Base-by-base conservation (phyloP, 2,113 vertebrate genomes). In the Poeciliopsis turrubarensis region DNA sequence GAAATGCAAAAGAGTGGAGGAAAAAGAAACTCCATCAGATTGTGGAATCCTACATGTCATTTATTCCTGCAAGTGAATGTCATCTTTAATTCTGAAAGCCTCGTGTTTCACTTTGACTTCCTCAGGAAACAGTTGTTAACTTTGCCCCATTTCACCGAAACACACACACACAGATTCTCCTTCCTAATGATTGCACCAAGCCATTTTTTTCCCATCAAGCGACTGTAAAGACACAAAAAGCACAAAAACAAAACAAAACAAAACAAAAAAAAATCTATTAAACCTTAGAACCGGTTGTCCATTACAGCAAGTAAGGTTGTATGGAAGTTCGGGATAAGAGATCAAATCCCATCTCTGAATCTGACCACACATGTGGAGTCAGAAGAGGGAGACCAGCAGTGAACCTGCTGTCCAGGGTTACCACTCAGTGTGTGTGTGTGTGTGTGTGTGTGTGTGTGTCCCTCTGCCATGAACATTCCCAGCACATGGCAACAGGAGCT, bases 401-500 rank as follows among this genome's bases (percentile, higher is more conserved):
- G 54, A 72, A 71, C 61, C 64, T 61, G 65, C 13, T 73, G 77
- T 85, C 72, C 76, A 47, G 12, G 44, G 6, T 12, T 77, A n/a
- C 65, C 60, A 31, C 13, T 27, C 65, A 12, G 79, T 60, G 51
- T 66, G 34, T 37, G 34, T 34, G 39, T 41, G 39, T 41, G 63
- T 78, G 78, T 72, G 65, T 60, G 70, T 63, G 63, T 63, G 63
- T 72, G 75, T 79, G 75, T 72, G 75, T 60, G 12, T 75, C 69
- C 66, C 68, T 90, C 74, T 91, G 86, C 82, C 82, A 72, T 80
- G 86, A 86, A 90, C 92, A 91, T 88, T 91, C 78, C 31, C 72
- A 27, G 89, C 91, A 92, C 93, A 94, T 94, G 93, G 93, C 92
- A 95, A 95, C 93, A 93, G 85, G 63, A 83, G 86, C 93, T 95